phyloP scores from a whole-genome alignment of 2,797 vertebrate genomes.

The Malurus splendens region DNA sequence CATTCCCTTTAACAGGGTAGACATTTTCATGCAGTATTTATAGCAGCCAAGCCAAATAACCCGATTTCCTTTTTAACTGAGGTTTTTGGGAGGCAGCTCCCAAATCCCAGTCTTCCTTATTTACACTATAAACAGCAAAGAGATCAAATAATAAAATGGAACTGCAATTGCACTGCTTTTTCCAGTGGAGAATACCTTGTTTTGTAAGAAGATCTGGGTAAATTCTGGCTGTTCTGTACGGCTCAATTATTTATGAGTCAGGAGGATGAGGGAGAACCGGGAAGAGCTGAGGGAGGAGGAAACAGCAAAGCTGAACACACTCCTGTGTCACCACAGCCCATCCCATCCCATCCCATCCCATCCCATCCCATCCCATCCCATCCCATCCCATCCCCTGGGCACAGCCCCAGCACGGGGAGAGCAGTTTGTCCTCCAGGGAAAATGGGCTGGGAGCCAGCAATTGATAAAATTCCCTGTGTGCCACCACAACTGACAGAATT shows the following conservation, averaged over 20 bases:
- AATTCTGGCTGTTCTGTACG: background rate
- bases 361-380: no score
- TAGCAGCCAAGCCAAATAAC: background rate
- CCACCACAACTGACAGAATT: background rate
- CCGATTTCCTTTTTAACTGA: background rate
- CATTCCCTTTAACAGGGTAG: background rate
- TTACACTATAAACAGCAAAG: background rate
- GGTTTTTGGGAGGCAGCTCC: background rate
- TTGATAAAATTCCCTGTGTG: background rate
- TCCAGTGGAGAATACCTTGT: background rate
- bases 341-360: background rate
- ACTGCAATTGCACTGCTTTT: background rate
- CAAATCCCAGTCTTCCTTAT: background rate
- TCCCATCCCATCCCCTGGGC: background rate
- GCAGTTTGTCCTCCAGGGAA: background rate
- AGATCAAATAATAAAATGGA: background rate
- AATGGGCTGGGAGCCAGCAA: background rate
- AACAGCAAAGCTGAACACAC: background rate
- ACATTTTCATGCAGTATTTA: slow-evolving; percentile 22
- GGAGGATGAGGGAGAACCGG: fast-evolving
- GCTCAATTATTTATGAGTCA: background rate
- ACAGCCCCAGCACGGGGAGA: fast-evolving
- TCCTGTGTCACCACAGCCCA: background rate
- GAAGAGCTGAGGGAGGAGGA: background rate
- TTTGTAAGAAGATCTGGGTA: background rate